Evolutionary conservation across 2,888 invertebrate species (phyloP).

Genomic region (Erebia aethiops): DNA sequence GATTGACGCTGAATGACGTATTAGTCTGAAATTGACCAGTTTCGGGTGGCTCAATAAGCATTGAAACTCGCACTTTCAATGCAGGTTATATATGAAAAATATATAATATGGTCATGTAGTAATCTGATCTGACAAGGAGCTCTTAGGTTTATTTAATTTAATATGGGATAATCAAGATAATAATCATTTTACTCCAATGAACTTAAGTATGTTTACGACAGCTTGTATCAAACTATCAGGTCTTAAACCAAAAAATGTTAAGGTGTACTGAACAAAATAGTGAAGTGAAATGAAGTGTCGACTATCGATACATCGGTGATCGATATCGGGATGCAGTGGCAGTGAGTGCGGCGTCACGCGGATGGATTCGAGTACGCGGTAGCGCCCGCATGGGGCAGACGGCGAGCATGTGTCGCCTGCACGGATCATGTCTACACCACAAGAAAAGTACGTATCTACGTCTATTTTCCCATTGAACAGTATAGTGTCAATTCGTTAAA

Average conservation of each 20-base stretch:
- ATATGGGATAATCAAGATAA: conserved; percentile 44
- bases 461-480: not conserved
- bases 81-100: no score
- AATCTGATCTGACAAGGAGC: no score
- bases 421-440: conserved; percentile 88
- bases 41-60: no score
- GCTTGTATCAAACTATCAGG: conserved; percentile 51
- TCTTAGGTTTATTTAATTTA: not conserved
- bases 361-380: conserved; percentile 73
- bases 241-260: conserved; percentile 48
- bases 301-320: conserved; percentile 38
- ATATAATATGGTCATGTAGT: no score
- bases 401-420: conserved; percentile 91
- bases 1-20: no score
- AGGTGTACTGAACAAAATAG: conserved; percentile 48
- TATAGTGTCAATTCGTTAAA: not conserved
- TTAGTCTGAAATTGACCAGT: no score
- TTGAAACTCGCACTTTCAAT: no score
- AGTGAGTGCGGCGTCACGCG: conserved; percentile 57
- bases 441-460: conserved; percentile 86
- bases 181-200: not conserved
- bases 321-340: conserved; percentile 54
- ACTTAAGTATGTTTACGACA: conserved; percentile 31
- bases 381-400: conserved; percentile 89
- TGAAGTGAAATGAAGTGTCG: conserved; percentile 62